A percentile compares a stretch with the other conserved stretches of the same genome.
Conservation (phyloP, 92 coral and sea anemone species). For the Porites rus region DNA sequence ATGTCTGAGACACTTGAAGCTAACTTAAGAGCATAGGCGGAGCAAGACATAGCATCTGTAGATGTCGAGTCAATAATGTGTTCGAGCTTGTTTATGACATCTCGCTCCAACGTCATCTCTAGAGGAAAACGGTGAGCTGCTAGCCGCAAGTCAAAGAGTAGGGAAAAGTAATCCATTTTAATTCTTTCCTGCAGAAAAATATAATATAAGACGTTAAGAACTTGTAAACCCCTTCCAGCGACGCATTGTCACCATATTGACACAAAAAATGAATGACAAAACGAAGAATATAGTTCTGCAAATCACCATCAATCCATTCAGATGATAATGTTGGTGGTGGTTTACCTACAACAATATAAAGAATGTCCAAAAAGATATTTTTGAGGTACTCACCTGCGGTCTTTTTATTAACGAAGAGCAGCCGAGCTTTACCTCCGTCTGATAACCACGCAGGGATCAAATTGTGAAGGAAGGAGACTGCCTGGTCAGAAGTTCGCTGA, state of each 20-base stretch:
- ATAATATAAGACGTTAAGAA: conserved; percentile 27
- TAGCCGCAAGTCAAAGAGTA: neutral
- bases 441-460: neutral
- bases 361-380: neutral
- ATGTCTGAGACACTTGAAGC: neutral
- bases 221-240: neutral
- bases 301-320: neutral
- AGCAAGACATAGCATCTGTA: conserved; percentile 1
- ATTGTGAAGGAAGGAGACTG: neutral
- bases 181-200: neutral
- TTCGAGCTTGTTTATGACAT: neutral
- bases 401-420: neutral
- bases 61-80: neutral
- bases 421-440: neutral
- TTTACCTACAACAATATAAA: neutral
- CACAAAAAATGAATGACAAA: conserved; percentile 17
- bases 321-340: neutral
- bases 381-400: conserved; percentile 26
- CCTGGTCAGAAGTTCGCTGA: neutral
- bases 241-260: neutral
- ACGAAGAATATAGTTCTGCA: conserved; percentile 7
- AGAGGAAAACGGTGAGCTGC: neutral
- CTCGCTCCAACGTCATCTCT: neutral
- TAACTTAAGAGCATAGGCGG: neutral
- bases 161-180: neutral